These are phyloP conservation scores for Dastarcus helophoroides DNA, from an alignment of 2,888 invertebrate species.

Conservation along the genomic window DNA sequence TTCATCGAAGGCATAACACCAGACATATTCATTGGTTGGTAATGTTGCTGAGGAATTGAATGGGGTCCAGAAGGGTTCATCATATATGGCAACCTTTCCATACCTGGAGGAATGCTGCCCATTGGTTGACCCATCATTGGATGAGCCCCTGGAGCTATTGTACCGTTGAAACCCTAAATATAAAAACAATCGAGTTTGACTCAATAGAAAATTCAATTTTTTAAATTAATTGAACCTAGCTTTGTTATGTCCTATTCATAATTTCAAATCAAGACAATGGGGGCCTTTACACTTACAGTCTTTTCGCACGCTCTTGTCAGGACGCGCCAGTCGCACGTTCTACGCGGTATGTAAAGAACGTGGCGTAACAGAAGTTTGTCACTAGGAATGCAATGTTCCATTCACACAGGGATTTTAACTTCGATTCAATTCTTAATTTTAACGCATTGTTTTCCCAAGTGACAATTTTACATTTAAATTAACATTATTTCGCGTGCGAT, in stretches of 20 bases:
- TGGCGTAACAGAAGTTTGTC: too few species aligned
- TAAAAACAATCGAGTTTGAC: conserved; percentile 3
- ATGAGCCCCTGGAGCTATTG: conserved; percentile 5
- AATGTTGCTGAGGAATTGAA: conserved; percentile 2
- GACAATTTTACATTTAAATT: too few species aligned
- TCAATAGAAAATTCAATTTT: too few species aligned
- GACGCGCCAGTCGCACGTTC: too few species aligned
- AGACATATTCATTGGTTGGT: conserved; percentile 5
- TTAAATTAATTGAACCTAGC: too few species aligned
- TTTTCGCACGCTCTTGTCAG: too few species aligned
- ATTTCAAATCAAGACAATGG: neutral
- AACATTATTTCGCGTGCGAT: too few species aligned
- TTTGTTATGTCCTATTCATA: conserved; percentile 12
- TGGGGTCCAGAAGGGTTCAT: conserved; percentile 7
- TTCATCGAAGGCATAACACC: conserved; percentile 7
- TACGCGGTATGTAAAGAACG: too few species aligned
- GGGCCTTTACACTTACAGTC: conserved; percentile 5
- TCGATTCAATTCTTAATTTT: too few species aligned
- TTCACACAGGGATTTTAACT: too few species aligned
- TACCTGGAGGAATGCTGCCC: conserved; percentile 8
- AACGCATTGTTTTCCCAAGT: too few species aligned
- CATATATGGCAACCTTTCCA: conserved; percentile 7
- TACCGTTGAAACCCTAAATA: conserved; percentile 9
- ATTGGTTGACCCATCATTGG: conserved; percentile 9
- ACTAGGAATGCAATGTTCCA: too few species aligned